These are phyloP conservation scores for Campodea augens DNA, from an alignment of 1,140 invertebrate species.

Conservation along the genomic window DNA sequence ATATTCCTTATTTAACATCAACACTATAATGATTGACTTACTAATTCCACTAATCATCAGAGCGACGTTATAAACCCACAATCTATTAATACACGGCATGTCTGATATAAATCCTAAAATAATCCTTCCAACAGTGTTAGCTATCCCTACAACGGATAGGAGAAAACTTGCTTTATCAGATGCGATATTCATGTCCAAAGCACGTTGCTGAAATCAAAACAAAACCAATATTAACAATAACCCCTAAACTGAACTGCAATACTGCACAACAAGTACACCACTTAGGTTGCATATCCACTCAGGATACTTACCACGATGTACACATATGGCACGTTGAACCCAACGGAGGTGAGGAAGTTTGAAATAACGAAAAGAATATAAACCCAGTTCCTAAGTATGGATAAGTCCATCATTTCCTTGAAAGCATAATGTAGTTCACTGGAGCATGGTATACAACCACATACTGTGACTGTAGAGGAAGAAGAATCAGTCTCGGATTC, in stretches of 20 bases:
- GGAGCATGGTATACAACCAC: conserved; percentile 22
- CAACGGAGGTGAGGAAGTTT: conserved; percentile 89
- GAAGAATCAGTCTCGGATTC: too few relatives aligned
- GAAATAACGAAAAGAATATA: conserved; percentile 81
- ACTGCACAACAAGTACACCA: too few relatives aligned
- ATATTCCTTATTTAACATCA: too few relatives aligned
- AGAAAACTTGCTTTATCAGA: conserved; percentile 39
- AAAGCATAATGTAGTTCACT: conserved; percentile 38
- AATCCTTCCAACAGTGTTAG: conserved; percentile 73
- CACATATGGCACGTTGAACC: conserved; percentile 88
- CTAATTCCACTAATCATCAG: conserved; percentile 64
- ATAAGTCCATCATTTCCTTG: conserved; percentile 64
- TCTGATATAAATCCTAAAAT: conserved; percentile 67
- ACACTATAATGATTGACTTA: conserved; percentile 27
- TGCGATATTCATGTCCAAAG: conserved; percentile 33
- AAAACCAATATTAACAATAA: conserved; percentile 2
- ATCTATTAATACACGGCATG: conserved; percentile 67
- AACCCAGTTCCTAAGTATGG: conserved; percentile 59
- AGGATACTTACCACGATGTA: conserved; percentile 40
- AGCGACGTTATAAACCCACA: conserved; percentile 72
- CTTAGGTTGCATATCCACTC: background rate
- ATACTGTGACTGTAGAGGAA: conserved; percentile 11
- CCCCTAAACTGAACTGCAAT: conserved; percentile 15
- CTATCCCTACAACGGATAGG: conserved; percentile 58
- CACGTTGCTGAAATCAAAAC: conserved; percentile 30